phyloP scores from a whole-genome alignment of 2,797 vertebrate species.

The Gymnoscopelus microlampas region DNA sequence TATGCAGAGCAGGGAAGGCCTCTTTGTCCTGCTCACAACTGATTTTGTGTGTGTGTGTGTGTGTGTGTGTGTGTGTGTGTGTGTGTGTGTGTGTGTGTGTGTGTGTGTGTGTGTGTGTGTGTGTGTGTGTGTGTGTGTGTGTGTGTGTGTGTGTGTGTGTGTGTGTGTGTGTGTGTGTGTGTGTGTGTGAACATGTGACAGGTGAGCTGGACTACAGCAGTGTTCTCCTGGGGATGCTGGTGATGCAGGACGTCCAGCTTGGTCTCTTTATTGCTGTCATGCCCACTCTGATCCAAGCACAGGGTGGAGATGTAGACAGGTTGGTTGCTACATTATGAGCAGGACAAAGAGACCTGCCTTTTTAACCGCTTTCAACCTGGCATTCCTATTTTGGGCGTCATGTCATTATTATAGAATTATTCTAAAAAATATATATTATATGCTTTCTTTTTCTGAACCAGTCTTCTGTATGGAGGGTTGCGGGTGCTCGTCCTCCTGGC shows the following conservation, averaged over 20 bases:
- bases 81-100: neutral
- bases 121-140: too few species aligned
- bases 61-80: constrained; percentile 2
- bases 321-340: constrained; percentile 47
- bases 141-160: neutral
- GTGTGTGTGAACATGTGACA: constrained; percentile 56
- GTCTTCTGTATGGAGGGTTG: constrained; percentile 86
- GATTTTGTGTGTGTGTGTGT: too few species aligned
- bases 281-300: constrained; percentile 93
- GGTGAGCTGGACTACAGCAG: constrained; percentile 96
- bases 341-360: neutral
- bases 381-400: too few species aligned
- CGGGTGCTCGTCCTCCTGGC: constrained; percentile 86
- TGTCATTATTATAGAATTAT: too few species aligned
- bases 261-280: constrained; percentile 95
- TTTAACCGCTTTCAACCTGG: neutral
- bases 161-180: neutral
- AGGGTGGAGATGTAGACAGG: constrained; percentile 85
- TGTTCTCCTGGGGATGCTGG: constrained; percentile 93
- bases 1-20: too few species aligned
- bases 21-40: too few species aligned
- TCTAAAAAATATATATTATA: too few species aligned
- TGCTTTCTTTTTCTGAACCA: constrained; percentile 62
- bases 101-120: constrained; percentile 1
- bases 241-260: constrained; percentile 98